Percentiles rank a stretch among this genome's conserved stretches.
These are phyloP conservation scores for Romanomermis culicivorax DNA, from an alignment of 2,888 invertebrate genomes.

Conservation along the genomic window DNA sequence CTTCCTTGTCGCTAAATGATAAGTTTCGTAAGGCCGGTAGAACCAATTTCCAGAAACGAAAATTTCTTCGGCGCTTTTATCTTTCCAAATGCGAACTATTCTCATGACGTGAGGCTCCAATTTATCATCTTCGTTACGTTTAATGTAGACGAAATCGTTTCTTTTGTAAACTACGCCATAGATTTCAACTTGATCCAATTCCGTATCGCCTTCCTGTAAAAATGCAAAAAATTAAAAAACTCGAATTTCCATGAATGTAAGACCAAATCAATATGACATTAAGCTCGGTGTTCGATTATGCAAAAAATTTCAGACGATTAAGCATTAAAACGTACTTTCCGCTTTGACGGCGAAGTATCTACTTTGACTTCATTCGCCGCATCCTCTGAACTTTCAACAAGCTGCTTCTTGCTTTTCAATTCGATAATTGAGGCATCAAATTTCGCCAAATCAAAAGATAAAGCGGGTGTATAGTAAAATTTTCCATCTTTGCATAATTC, in stretches of 20 bases:
- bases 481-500: constrained; percentile 54
- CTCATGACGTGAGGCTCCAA: constrained; percentile 58
- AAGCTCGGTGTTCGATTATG: background rate
- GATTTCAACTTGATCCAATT: constrained; percentile 30
- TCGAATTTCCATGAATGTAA: background rate
- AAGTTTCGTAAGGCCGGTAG: constrained; percentile 78
- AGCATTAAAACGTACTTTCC: constrained; percentile 3
- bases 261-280: background rate
- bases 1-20: constrained; percentile 75
- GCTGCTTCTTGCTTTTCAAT: constrained; percentile 36
- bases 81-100: constrained; percentile 71
- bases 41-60: constrained; percentile 60
- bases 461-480: constrained; percentile 62
- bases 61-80: constrained; percentile 53
- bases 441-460: constrained; percentile 53
- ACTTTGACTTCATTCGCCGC: constrained; percentile 12
- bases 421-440: constrained; percentile 52
- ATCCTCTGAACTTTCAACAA: constrained; percentile 30
- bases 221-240: constrained; percentile 11
- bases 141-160: constrained; percentile 76
- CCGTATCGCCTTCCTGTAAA: constrained; percentile 21
- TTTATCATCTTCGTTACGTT: constrained; percentile 30
- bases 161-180: constrained; percentile 53
- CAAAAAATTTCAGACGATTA: background rate
- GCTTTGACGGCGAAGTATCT: constrained; percentile 1